Percentiles rank a stretch among this genome's conserved stretches.
Evolutionary conservation across 2,888 invertebrate genomes (phyloP).

Genomic region (Drosophila pseudotalamancana): DNA sequence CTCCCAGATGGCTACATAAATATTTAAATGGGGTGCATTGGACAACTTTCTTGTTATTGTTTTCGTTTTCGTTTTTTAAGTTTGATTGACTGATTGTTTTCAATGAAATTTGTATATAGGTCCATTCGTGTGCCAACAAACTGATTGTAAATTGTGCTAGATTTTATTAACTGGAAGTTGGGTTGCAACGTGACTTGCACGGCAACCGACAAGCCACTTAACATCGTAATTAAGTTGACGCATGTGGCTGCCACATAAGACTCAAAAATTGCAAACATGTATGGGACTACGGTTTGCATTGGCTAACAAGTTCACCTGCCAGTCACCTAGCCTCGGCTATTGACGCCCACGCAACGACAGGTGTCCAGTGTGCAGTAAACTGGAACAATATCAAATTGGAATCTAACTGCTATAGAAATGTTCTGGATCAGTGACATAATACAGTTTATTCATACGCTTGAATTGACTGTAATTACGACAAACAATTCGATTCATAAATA

Average conservation of each 20-base stretch:
- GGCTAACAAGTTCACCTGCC: conserved; percentile 33
- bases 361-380: conserved; percentile 52
- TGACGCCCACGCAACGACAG: conserved; percentile 11
- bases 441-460: neutral
- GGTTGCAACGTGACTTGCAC: conserved; percentile 29
- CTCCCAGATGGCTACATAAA: conserved; percentile 11
- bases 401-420: conserved; percentile 26
- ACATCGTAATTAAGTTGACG: conserved; percentile 63
- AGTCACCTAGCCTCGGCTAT: conserved; percentile 2
- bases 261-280: conserved; percentile 4
- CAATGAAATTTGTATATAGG: conserved; percentile 32
- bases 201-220: conserved; percentile 26
- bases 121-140: conserved; percentile 40
- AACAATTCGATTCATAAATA: conserved; percentile 6
- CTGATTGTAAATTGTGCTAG: conserved; percentile 9
- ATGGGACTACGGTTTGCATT: conserved; percentile 48
- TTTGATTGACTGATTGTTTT: conserved; percentile 15
- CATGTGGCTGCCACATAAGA: conserved; percentile 75
- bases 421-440: neutral
- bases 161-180: conserved; percentile 41
- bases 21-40: neutral
- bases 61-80: conserved; percentile 1
- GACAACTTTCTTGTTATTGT: neutral
- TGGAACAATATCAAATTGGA: conserved; percentile 44
- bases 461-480: neutral